A percentile compares a stretch with the other conserved stretches of the same genome.
These are phyloP conservation scores for Agonopterix heracliana DNA, from an alignment of 2,888 invertebrate species.

Conservation along the genomic window DNA sequence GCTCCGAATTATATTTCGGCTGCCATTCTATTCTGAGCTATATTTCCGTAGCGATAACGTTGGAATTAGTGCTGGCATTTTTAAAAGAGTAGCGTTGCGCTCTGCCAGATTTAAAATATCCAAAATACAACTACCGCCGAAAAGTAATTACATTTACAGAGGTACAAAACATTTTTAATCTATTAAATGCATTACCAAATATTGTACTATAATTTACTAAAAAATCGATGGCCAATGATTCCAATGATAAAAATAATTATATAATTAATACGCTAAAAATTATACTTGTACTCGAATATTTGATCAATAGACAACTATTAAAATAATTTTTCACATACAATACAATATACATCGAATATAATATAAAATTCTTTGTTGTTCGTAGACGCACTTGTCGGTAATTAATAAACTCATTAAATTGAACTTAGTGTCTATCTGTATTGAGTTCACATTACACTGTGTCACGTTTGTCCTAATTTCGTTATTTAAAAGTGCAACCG, in stretches of 20 bases:
- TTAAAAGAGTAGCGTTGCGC: too few species aligned
- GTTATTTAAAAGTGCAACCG: too few species aligned
- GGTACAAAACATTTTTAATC: conserved; percentile 25
- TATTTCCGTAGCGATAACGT: too few species aligned
- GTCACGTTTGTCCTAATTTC: too few species aligned
- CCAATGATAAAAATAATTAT: conserved; percentile 16
- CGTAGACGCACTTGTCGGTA: too few species aligned
- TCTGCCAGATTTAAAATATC: too few species aligned
- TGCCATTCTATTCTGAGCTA: too few species aligned
- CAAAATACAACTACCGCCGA: conserved; percentile 21
- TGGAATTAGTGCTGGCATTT: too few species aligned
- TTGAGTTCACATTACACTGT: too few species aligned
- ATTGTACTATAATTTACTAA: conserved; percentile 51
- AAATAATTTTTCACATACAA: conserved; percentile 61
- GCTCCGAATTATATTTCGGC: too few species aligned
- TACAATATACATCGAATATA: conserved; percentile 64
- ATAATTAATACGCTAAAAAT: conserved; percentile 18
- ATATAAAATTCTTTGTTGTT: conserved; percentile 49
- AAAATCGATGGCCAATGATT: conserved; percentile 30
- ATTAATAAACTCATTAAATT: too few species aligned
- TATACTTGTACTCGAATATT: conserved; percentile 46
- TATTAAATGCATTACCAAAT: conserved; percentile 64
- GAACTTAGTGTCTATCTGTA: too few species aligned
- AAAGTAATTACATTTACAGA: conserved; percentile 28
- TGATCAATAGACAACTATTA: conserved; percentile 56